phyloP scores from a whole-genome alignment of 92 coral and sea anemone genomes.

The Plumapathes pennacea region DNA sequence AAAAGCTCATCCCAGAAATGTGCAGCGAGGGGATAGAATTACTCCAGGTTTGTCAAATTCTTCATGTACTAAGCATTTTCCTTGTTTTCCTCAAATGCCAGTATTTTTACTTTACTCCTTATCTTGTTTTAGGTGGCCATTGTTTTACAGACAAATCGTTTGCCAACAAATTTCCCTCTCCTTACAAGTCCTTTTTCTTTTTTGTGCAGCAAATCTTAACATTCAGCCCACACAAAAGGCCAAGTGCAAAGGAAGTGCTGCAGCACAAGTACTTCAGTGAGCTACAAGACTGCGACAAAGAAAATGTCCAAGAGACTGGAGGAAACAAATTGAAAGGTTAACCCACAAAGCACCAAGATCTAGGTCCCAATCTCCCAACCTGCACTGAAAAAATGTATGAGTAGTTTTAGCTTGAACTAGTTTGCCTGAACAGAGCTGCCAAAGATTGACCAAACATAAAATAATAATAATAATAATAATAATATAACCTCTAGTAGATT shows the following conservation, averaged over 20 bases:
- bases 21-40: conserved; percentile 76
- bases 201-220: conserved; percentile 69
- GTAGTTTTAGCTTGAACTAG: background rate
- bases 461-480: too few species aligned
- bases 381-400: background rate
- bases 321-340: too few species aligned
- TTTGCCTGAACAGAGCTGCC: too few species aligned
- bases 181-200: background rate
- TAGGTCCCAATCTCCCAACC: too few species aligned
- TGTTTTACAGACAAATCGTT: background rate
- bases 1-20: conserved; percentile 77
- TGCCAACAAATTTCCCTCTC: too few species aligned
- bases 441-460: too few species aligned
- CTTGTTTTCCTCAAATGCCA: background rate
- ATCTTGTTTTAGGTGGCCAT: background rate
- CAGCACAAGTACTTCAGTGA: conserved; percentile 74
- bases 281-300: conserved; percentile 72
- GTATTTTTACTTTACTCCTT: too few species aligned
- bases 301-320: conserved; percentile 56
- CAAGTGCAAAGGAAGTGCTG: conserved; percentile 70
- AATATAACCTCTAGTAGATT: too few species aligned
- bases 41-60: conserved; percentile 61
- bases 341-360: too few species aligned
- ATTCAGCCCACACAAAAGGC: conserved; percentile 69
- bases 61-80: background rate